Base-by-base conservation (phyloP, 2,113 vertebrate species). In the Phycodurus eques region DNA sequence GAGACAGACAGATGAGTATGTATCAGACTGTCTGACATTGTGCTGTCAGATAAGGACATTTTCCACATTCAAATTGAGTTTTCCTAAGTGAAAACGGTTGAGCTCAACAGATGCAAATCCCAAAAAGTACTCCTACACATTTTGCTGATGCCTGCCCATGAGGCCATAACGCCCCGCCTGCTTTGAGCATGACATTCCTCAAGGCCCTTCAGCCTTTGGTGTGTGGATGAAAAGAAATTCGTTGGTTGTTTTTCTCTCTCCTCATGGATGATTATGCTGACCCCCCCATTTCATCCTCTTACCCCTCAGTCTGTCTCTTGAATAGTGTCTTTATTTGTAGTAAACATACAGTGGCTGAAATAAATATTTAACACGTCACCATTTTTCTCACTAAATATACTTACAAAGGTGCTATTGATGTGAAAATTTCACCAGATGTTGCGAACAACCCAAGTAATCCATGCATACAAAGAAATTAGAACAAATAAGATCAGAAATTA, bases 1-100 rank as follows among this genome's bases (percentile, higher is more conserved):
- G 98, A 93, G 97, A 99, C 84, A 92, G 98, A 84, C 97, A 99
- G 89, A 99, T 99, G 97, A 98, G 98, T 99, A 94, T 94, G 97
- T 83, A 60, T 66, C 57, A 31, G 53, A 31, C 44, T 20, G 12
- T 47, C 8, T 11, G 51, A n/a, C 59, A 11, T 20, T 67, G 59
- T 8, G 13, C 63, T 12, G 11, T 15, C 4, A 43, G 5, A 47
- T 39, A 15, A 35, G 14, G 60, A 43, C 19, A 42, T 63, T 12
- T 42, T 61, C 7, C 15, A 42, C 17, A 19, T 43, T 81, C 33
- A 63, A 57, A 61, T 79, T 60, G 10, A 22, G 39, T 5, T 68
- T 70, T 61, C 31, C 10, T 12, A 15, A 57, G 57, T 80, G 69
- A 78, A 78, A 74, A 71, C 19, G 49, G 51, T 39, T 76, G n/a